Conservation (phyloP, 2,797 vertebrate species). For the Ficedula albicollis region DNA sequence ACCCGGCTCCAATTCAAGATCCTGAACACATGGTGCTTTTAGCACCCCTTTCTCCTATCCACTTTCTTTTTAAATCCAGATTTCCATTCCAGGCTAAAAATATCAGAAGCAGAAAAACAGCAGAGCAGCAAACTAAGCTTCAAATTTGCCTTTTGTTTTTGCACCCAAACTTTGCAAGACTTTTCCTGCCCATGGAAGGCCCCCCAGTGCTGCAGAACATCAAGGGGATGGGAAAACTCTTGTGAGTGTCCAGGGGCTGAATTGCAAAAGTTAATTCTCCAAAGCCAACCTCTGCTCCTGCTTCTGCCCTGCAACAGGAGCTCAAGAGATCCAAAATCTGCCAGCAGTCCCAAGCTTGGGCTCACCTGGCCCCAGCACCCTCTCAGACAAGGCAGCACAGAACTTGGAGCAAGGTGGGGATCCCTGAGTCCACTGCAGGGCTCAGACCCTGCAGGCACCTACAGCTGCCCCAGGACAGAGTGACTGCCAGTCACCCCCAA, state of each 20-base stretch:
- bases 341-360: rapidly evolving
- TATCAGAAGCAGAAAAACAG: background rate
- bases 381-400: rapidly evolving
- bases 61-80: background rate
- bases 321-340: background rate
- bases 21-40: conserved; percentile 31
- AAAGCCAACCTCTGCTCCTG: background rate
- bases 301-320: background rate
- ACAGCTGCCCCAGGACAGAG: background rate
- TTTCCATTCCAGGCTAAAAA: conserved; percentile 15
- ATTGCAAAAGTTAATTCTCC: background rate
- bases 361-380: background rate
- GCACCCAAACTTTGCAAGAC: background rate
- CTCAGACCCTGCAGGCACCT: background rate
- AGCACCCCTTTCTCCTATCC: conserved; percentile 7
- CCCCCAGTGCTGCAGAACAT: background rate
- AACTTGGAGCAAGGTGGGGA: background rate
- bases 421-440: rapidly evolving
- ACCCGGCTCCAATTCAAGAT: background rate
- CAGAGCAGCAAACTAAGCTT: background rate
- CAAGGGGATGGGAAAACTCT: rapidly evolving
- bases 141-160: background rate
- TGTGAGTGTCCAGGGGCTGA: rapidly evolving
- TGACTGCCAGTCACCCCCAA: rapidly evolving
- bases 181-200: background rate